Evolutionary conservation across 2,113 vertebrate genomes (phyloP).

Genomic region (Charadrius vociferus): DNA sequence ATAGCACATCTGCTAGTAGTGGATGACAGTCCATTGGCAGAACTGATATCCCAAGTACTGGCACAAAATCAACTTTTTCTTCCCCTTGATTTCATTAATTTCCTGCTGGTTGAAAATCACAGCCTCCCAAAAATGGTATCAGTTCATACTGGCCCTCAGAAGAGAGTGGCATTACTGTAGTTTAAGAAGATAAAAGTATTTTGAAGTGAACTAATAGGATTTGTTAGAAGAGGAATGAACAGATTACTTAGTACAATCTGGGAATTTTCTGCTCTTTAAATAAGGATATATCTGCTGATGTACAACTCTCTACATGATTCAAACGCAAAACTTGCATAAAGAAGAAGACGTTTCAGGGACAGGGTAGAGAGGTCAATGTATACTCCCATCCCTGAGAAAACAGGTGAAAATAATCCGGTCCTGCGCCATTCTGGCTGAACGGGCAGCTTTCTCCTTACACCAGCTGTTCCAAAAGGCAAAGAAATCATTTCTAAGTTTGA

Average conservation of each 20-base stretch:
- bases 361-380: neutral
- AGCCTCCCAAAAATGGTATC: neutral
- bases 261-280: neutral
- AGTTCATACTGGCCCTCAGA: neutral
- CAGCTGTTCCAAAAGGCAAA: neutral
- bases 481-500: neutral
- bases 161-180: neutral
- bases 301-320: neutral
- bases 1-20: conserved; percentile 48
- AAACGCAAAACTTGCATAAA: neutral
- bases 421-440: neutral
- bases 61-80: neutral
- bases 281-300: neutral
- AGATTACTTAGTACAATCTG: neutral
- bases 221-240: conserved; percentile 9
- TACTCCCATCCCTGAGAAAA: neutral
- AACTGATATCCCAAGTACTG: neutral
- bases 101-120: conserved; percentile 7
- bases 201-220: conserved; percentile 15
- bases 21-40: conserved; percentile 42
- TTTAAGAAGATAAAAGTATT: conserved; percentile 13
- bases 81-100: neutral
- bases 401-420: neutral
- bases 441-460: neutral
- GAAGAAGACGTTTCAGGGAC: neutral